Conservation (phyloP, 1,140 invertebrate species). For the Drosophila varians region DNA sequence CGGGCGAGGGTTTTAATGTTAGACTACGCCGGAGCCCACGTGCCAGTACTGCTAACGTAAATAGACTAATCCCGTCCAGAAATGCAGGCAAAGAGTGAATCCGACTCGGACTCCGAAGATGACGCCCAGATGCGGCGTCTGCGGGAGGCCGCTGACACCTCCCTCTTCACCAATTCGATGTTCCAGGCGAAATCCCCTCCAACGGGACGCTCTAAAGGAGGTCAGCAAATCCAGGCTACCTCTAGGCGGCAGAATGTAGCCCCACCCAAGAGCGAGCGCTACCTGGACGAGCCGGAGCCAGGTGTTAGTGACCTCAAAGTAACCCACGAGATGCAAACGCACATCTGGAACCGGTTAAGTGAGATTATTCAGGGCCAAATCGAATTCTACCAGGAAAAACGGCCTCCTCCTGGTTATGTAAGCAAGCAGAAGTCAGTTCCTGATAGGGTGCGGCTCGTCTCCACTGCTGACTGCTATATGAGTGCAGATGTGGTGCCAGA, state of each 20-base stretch:
- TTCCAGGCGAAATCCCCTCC: constrained; percentile 13
- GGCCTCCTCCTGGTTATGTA: neutral
- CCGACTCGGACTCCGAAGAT: constrained; percentile 55
- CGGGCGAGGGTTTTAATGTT: constrained; percentile 14
- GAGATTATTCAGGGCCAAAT: constrained; percentile 52
- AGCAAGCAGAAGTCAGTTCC: neutral
- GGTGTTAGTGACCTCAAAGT: constrained; percentile 39
- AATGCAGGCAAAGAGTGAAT: neutral
- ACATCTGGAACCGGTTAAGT: constrained; percentile 57
- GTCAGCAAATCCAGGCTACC: neutral
- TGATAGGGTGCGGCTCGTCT: constrained; percentile 26
- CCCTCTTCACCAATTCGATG: constrained; percentile 57
- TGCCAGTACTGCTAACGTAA: constrained; percentile 1
- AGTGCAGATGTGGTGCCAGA: constrained; percentile 16
- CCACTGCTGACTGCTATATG: constrained; percentile 52
- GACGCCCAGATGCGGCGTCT: constrained; percentile 48
- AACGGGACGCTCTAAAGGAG: neutral
- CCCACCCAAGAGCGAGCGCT: constrained; percentile 44
- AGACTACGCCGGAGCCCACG: neutral
- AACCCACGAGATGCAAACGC: constrained; percentile 56
- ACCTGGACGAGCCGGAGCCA: constrained; percentile 33
- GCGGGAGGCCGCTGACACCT: constrained; percentile 57
- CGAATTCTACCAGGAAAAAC: constrained; percentile 17
- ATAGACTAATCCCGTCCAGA: constrained; percentile 5
- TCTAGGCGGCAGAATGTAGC: neutral